A percentile compares a stretch with the other conserved stretches of the same genome.
Conservation (phyloP, 2,888 invertebrate genomes). For the Saturnia japonica region DNA sequence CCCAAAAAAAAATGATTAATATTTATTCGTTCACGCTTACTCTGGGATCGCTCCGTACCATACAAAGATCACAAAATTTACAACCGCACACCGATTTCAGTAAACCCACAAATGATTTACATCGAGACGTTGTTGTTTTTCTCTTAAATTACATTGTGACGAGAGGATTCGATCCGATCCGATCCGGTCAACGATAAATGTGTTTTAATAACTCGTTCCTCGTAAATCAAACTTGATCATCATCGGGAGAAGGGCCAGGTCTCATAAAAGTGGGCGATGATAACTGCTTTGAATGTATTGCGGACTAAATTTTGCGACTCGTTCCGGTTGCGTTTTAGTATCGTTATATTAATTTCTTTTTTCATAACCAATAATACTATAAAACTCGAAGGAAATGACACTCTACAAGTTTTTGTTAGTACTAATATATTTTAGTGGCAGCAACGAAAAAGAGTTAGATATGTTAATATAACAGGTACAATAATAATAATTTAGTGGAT, state of each 20-base stretch:
- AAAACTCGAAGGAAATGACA: background rate
- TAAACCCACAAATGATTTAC: conserved; percentile 15
- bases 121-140: conserved; percentile 39
- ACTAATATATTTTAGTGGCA: background rate
- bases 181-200: conserved; percentile 48
- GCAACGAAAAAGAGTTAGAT: too few relatives aligned
- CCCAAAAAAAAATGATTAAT: too few relatives aligned
- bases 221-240: conserved; percentile 76
- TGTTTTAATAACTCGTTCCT: conserved; percentile 60
- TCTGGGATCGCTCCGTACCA: background rate
- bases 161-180: conserved; percentile 8
- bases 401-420: background rate
- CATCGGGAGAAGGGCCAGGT: conserved; percentile 53
- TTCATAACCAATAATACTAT: background rate
- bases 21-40: background rate
- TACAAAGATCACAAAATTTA: conserved; percentile 29
- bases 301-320: conserved; percentile 28
- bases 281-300: conserved; percentile 62
- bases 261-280: conserved; percentile 47
- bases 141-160: conserved; percentile 33
- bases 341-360: conserved; percentile 1
- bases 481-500: too few relatives aligned
- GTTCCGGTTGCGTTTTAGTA: background rate
- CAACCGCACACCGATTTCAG: conserved; percentile 34
- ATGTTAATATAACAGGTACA: too few relatives aligned